Evolutionary conservation across 2,888 invertebrate species (phyloP).

Genomic region (Stomorhina lunata): DNA sequence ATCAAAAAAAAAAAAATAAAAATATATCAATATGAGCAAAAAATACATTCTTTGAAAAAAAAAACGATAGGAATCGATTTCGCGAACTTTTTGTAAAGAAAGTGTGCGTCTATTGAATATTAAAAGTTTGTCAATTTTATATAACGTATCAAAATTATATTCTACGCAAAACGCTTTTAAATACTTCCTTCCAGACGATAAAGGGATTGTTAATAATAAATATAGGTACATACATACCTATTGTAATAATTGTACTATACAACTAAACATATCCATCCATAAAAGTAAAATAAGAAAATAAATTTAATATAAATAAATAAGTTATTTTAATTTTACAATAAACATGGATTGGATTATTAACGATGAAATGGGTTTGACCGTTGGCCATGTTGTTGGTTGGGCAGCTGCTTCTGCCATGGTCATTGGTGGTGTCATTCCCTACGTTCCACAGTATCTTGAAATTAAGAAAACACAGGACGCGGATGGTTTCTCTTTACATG

Average conservation of each 20-base stretch:
- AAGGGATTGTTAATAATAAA: neutral
- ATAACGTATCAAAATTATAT: neutral
- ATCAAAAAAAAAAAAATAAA: constrained; percentile 1
- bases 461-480: constrained; percentile 94
- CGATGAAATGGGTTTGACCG: constrained; percentile 86
- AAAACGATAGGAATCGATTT: neutral
- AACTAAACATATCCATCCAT: constrained; percentile 17
- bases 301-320: neutral
- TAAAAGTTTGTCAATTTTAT: constrained; percentile 22
- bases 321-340: neutral
- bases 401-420: constrained; percentile 94
- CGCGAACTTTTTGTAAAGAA: neutral
- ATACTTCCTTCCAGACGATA: constrained; percentile 40
- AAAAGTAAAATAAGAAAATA: neutral
- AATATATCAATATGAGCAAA: neutral
- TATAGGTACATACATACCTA: neutral
- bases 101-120: constrained; percentile 7
- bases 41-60: neutral
- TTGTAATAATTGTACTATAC: neutral
- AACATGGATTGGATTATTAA: constrained; percentile 89
- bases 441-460: constrained; percentile 97
- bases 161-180: constrained; percentile 9
- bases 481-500: constrained; percentile 98
- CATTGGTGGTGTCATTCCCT: constrained; percentile 96
- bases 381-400: constrained; percentile 89